Conservation (phyloP, 2,113 vertebrate genomes). For the Daboia siamensis region DNA sequence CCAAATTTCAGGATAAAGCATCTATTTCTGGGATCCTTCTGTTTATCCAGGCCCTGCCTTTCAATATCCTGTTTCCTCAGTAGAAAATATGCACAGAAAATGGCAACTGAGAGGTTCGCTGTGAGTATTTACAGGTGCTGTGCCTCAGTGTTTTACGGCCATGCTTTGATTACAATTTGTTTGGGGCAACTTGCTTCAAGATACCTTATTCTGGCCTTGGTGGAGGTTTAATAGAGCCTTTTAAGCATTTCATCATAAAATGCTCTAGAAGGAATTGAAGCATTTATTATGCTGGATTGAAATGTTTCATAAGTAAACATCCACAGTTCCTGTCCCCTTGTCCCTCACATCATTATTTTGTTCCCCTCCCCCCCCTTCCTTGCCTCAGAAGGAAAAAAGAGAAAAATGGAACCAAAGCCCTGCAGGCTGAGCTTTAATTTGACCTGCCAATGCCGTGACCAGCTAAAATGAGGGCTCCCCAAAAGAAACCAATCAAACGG, state of each 20-base stretch:
- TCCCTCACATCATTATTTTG: conserved; percentile 23
- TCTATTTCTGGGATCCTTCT: not conserved
- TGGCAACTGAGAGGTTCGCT: conserved; percentile 15
- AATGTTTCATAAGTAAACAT: conserved; percentile 28
- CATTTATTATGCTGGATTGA: conserved; percentile 28
- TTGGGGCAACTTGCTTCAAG: not conserved
- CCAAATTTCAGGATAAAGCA: not conserved
- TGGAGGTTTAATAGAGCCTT: conserved; percentile 20
- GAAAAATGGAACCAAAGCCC: conserved; percentile 18
- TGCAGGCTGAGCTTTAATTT: conserved; percentile 45
- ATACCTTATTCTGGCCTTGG: not conserved
- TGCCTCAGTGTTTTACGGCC: not conserved
- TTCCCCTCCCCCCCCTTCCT: conserved; percentile 12
- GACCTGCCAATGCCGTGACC: conserved; percentile 23
- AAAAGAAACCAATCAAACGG: conserved; percentile 27
- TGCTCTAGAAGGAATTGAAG: conserved; percentile 22
- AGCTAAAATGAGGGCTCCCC: conserved; percentile 28
- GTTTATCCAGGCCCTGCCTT: not conserved
- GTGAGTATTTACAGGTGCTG: conserved; percentile 3
- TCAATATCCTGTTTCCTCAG: conserved; percentile 13
- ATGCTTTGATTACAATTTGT: not conserved
- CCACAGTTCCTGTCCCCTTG: conserved; percentile 26
- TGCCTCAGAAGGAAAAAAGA: not conserved
- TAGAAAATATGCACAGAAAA: not conserved
- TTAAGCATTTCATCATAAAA: conserved; percentile 19